Evolutionary conservation across 2,113 vertebrate genomes (phyloP).

Genomic region (Eublepharis macularius): DNA sequence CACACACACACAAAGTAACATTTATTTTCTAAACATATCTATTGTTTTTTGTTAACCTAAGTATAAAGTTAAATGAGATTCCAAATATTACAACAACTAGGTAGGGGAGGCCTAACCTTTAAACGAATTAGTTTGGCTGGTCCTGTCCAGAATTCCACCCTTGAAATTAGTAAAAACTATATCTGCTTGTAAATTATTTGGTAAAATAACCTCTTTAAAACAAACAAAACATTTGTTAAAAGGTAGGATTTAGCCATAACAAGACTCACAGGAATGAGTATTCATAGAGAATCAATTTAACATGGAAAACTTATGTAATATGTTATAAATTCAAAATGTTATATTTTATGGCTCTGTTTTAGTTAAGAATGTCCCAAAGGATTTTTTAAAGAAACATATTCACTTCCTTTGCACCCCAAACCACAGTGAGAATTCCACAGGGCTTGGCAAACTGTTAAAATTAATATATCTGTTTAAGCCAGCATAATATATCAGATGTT

Average conservation of each 20-base stretch:
- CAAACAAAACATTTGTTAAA: slow-evolving; percentile 35
- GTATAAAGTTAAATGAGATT: too few relatives aligned
- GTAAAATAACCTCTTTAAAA: neutral
- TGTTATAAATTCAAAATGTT: slow-evolving; percentile 69
- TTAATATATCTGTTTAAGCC: slow-evolving; percentile 79
- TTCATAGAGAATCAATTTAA: slow-evolving; percentile 74
- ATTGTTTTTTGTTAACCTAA: too few relatives aligned
- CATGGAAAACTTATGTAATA: slow-evolving; percentile 66
- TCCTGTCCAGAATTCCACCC: too few relatives aligned
- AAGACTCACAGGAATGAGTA: slow-evolving; percentile 55
- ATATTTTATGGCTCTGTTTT: slow-evolving; percentile 74
- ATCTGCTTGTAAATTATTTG: neutral
- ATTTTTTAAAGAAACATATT: slow-evolving; percentile 69
- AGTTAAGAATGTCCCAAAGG: slow-evolving; percentile 75
- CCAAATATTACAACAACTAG: too few relatives aligned
- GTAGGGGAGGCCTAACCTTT: too few relatives aligned
- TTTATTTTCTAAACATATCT: too few relatives aligned
- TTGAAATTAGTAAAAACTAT: neutral
- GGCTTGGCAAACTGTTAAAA: slow-evolving; percentile 79
- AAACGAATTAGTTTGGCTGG: too few relatives aligned
- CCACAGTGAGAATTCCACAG: slow-evolving; percentile 74
- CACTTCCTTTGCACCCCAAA: slow-evolving; percentile 81
- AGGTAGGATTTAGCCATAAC: slow-evolving; percentile 62
- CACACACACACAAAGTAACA: too few relatives aligned
- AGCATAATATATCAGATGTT: slow-evolving; percentile 78